Percentiles rank a stretch among this genome's conserved stretches.
Evolutionary conservation across 2,888 invertebrate species (phyloP).

Genomic region (Tubulanus polymorphus): DNA sequence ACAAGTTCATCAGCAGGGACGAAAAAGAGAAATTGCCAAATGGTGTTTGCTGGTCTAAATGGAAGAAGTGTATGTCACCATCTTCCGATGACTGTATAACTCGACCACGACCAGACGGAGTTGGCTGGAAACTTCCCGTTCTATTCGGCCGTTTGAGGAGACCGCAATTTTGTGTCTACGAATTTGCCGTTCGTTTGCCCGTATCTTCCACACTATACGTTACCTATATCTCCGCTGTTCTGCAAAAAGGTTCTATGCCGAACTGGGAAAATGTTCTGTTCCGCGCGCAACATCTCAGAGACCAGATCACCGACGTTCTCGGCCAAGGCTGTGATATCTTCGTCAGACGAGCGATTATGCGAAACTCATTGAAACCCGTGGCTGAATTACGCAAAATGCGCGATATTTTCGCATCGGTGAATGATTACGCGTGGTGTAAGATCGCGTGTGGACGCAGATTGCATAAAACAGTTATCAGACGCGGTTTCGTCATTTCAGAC

Average conservation of each 20-base stretch:
- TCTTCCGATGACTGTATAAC: no score
- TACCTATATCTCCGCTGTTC: not conserved
- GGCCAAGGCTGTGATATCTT: not conserved
- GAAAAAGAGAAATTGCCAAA: no score
- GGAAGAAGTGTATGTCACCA: no score
- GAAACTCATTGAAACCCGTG: not conserved
- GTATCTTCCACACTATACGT: not conserved
- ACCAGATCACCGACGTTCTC: not conserved
- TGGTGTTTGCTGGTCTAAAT: no score
- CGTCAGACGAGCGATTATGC: not conserved
- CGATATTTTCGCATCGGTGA: not conserved
- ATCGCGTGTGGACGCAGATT: not conserved
- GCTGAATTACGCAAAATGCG: not conserved
- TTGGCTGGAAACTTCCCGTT: no score
- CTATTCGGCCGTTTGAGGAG: no score
- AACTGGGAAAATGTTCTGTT: not conserved
- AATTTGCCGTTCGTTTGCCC: not conserved
- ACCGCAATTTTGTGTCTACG: no score
- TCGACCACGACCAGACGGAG: no score
- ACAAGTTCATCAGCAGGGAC: no score
- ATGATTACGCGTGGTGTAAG: not conserved
- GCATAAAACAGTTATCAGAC: not conserved
- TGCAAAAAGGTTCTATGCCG: not conserved
- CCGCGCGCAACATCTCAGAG: not conserved
- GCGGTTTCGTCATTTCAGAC: not conserved